Base-by-base conservation (phyloP, 2,888 invertebrate genomes). In the Calameuta filiformis region DNA sequence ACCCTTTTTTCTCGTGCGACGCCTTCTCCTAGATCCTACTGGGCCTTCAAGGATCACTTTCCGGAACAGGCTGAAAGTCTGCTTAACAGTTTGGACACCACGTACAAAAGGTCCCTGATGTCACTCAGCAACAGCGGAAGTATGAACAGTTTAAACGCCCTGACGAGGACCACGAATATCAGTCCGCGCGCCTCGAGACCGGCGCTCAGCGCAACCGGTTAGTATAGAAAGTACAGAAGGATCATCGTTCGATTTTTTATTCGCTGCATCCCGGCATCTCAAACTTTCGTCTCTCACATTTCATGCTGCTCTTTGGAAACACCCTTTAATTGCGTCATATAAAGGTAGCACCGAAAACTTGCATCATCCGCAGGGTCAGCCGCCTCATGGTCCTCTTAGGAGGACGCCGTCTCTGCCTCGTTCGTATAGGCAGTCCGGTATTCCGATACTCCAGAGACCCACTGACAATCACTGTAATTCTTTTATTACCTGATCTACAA, bases 1-100 rank as follows among this genome's bases (percentile, higher is more conserved):
- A 69, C 23, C 30, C 31, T 31, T 35, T 1, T 71, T 77, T 68
- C 35, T 69, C 4, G 34, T 73, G 6, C n/a, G 30, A 34, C 37
- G 75, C 79, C 75, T 35, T 68, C 79, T 81, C 89, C 79, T 90
- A 97, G 97, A 89, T 97, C 98, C n/a, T 99, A 95, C 92, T 96
- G 96, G 94, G 95, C 96, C 30, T 98, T 97, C 92, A 95, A 96
- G 77, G 95, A 96, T 3, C 97, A 97, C 89, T 99, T 98, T 92
- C 97, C 97, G 0, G 96, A 96, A 3, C 96, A 97, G 85, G 98
- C 98, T 0, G 98, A 98, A 81, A 93, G 94, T 35, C 92, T 99
- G 82, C 94, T 98, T 86, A 94, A 95, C 77, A 95, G 96, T 0
- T 93, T 99, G 75, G 99, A 99, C 89, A 94, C 95, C 1, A 94